Evolutionary conservation across 2,113 vertebrate genomes (phyloP), one percentile per base, ranked within the genome.

Genomic region (Trichomycterus rosablanca): DNA sequence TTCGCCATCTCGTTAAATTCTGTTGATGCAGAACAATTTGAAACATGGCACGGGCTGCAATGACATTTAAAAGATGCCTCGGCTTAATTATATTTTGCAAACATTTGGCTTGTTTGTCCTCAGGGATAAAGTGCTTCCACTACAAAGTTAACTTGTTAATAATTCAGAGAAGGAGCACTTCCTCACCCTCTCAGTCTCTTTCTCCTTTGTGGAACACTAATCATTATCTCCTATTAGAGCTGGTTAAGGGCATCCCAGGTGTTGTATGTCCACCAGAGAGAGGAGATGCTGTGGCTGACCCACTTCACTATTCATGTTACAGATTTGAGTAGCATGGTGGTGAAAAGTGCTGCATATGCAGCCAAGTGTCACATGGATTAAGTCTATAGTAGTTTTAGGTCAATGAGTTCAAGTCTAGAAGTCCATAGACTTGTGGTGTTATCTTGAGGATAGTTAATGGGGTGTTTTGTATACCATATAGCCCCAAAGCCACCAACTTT

Each of bases 11-110:
- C 93, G 92, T 97, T 95, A 97, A 96, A 95, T 96, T 95, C 92
- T 96, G 94, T 95, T 95, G 94, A 97, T 97, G 96, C 95, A 96
- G 93, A 97, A 97, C 94, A 97, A 97, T 97, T 97, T 95, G 92
- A 97, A 97, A 93, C 91, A 92, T 92, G 94, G 93, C 93, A 94
- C 92, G 90, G 88, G 91, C 93, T 89, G 90, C 89, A 92, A 93
- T 96, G 94, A 96, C 93, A 96, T 97, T 98, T 98, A 97, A 94
- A 58, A 94, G 92, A 97, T 92, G 93, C 92, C 92, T 94, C 91
- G 87, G 93, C 93, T 97, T 97, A 96, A 97, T 98, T 96, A 97
- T 95, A 94, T 96, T 96, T 94, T 87, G 93, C 93, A 95, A 97
- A 96, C 92, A 97, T 89, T 90, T 90, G 89, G 83, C 89, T 90